Evolutionary conservation across 2,113 vertebrate genomes (phyloP), one percentile per base, ranked within the genome.

Genomic region (Lates calcarifer): DNA sequence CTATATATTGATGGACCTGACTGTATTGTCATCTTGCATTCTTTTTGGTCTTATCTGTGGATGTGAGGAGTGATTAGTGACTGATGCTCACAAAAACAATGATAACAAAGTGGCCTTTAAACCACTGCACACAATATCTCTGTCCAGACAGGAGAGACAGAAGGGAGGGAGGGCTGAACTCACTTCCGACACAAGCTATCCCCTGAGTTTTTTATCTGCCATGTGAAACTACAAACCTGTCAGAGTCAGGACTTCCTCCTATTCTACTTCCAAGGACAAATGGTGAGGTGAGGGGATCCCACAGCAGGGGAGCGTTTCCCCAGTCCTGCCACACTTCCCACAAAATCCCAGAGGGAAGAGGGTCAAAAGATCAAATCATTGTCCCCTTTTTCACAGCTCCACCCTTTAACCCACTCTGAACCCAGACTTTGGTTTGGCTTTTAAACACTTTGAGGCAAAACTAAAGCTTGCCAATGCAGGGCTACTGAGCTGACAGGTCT

Each of bases 201-300:
- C 97, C 96, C 94, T 88, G 79, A 92, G 86, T 93, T 91, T 93
- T 93, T 87, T 93, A 89, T 96, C 96, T 96, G 95, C 96, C 94
- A 94, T 92, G 95, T 94, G 87, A 96, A 96, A 93, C 96, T 94
- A 96, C 96, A 96, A 97, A 97, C 94, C 95, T 95, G 97, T 97
- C 97, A 97, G 94, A 96, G 95, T 96, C 96, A 96, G 97, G 96
- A 97, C 97, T 98, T 98, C 97, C 97, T 96, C 90, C 96, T 91
- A 98, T 98, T 98, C 97, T 97, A 94, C 93, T 96, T 91, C 37
- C 94, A 95, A 94, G 95, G 95, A 92, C 92, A 94, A 96, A 96
- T 95, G 96, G 95, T 90, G 94, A 95, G 95, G 94, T 95, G 96
- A 96, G 92, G 92, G 94, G 94, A 95, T 95, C 94, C 86, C 91